phyloP scores from a whole-genome alignment of 2,797 vertebrate genomes.

The Mionectes olivaceus region DNA sequence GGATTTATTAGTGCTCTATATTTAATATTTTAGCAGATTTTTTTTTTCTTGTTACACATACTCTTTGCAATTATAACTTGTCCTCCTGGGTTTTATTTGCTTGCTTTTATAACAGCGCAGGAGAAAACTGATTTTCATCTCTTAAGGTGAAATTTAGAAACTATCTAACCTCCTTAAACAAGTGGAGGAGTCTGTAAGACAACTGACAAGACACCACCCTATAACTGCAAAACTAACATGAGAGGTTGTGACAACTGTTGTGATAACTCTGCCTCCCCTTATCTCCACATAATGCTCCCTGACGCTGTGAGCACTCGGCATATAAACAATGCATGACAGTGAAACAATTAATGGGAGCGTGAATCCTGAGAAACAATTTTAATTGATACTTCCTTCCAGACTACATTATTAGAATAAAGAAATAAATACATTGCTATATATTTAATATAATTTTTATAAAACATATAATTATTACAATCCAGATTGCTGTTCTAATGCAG shows the following conservation, averaged over 20 bases:
- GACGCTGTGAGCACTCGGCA: background rate
- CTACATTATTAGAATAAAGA: background rate
- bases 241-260: background rate
- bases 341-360: background rate
- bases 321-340: background rate
- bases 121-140: background rate
- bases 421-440: background rate
- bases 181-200: background rate
- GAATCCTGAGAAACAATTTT: background rate
- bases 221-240: background rate
- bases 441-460: background rate
- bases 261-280: background rate
- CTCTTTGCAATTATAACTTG: background rate
- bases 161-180: background rate
- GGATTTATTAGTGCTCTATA: background rate
- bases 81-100: background rate
- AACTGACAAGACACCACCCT: background rate
- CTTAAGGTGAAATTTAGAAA: background rate
- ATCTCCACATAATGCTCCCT: background rate
- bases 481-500: background rate
- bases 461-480: background rate
- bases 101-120: background rate
- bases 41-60: background rate
- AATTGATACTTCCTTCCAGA: background rate
- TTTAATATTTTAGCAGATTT: background rate